phyloP scores from a whole-genome alignment of 2,888 invertebrate genomes.

The Emmelina monodactyla region DNA sequence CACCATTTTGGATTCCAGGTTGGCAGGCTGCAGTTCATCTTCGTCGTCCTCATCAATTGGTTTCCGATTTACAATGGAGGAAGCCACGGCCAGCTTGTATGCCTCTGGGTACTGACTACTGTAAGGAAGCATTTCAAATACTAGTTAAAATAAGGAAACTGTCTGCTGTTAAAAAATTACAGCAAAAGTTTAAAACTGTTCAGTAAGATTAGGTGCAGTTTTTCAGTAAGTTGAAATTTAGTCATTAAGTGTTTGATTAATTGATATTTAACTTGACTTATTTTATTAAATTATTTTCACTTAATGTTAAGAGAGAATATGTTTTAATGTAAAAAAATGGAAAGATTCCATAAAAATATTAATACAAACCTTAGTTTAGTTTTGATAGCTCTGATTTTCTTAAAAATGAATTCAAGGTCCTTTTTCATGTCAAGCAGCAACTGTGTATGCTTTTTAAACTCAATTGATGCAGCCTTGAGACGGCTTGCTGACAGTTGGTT shows the following conservation, averaged over 20 bases:
- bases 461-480: slow-evolving; percentile 82
- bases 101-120: slow-evolving; percentile 73
- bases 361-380: slow-evolving; percentile 71
- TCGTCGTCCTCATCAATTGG: slow-evolving; percentile 43
- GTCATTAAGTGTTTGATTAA: too few species aligned
- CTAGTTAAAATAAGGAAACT: too few species aligned
- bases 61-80: slow-evolving; percentile 51
- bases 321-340: too few species aligned
- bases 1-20: slow-evolving; percentile 48
- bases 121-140: slow-evolving; percentile 24
- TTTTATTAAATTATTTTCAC: too few species aligned
- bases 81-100: slow-evolving; percentile 68
- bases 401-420: slow-evolving; percentile 93
- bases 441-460: slow-evolving; percentile 91
- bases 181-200: background rate
- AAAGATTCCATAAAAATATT: too few species aligned
- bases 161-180: too few species aligned
- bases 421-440: slow-evolving; percentile 90
- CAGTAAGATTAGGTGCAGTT: background rate
- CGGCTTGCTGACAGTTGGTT: slow-evolving; percentile 91
- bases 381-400: slow-evolving; percentile 86
- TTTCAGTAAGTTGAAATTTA: too few species aligned
- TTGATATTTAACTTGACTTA: too few species aligned
- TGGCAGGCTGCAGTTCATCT: slow-evolving; percentile 35
- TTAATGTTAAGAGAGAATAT: too few species aligned